These are phyloP conservation scores for Xerus inauris DNA, from an alignment of 2,113 vertebrate genomes.

Conservation along the genomic window DNA sequence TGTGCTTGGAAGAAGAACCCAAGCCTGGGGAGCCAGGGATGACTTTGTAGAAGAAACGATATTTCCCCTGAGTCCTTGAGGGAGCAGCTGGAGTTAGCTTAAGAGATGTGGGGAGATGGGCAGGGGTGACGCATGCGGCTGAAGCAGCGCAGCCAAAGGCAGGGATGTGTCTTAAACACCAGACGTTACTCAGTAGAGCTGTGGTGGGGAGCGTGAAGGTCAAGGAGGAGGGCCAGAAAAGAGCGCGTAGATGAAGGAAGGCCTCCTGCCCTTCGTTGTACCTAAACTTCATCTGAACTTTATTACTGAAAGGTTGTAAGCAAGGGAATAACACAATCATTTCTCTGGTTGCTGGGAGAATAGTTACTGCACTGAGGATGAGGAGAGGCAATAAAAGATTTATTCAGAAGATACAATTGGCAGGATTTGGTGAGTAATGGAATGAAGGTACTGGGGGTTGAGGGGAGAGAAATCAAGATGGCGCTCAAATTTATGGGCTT, in stretches of 20 bases:
- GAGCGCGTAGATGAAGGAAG: not conserved
- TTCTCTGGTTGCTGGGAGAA: not conserved
- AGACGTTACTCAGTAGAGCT: not conserved
- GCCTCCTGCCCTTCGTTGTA: not conserved
- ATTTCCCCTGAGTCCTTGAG: not conserved
- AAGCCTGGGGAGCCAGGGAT: not conserved
- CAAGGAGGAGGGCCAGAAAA: not conserved
- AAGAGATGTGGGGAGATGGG: not conserved
- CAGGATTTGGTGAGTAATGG: not conserved
- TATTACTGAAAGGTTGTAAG: constrained; percentile 6
- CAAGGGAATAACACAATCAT: not conserved
- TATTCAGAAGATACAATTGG: not conserved
- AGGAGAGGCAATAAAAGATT: not conserved
- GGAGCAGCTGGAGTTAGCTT: not conserved
- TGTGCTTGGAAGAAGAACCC: not conserved
- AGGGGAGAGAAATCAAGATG: constrained; percentile 15
- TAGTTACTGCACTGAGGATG: not conserved
- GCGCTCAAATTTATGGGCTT: not conserved
- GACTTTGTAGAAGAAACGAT: not conserved
- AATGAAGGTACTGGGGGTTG: not conserved
- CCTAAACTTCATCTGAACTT: not conserved
- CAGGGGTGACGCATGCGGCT: not conserved
- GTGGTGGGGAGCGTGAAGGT: not conserved
- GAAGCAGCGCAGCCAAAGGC: not conserved
- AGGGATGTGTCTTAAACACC: not conserved